phyloP scores from a whole-genome alignment of 2,797 vertebrate species.

The Petrocephalus schoutedeni region DNA sequence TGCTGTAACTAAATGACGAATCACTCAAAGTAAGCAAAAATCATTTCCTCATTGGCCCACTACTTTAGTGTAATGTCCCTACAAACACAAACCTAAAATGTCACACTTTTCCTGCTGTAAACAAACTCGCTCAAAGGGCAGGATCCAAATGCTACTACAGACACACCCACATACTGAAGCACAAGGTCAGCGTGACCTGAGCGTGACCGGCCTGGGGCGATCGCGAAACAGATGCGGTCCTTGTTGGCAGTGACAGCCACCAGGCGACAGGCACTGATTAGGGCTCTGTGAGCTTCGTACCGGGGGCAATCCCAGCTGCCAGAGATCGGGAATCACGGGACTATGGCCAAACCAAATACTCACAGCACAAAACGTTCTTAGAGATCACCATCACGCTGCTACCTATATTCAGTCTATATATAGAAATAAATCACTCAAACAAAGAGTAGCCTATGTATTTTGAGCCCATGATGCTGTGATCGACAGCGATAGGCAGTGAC shows the following conservation, averaged over 20 bases:
- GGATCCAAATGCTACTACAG: not conserved
- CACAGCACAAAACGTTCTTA: not conserved
- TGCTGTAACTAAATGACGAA: not conserved
- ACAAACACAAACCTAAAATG: not conserved
- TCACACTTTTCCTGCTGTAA: not conserved
- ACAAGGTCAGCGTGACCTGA: not conserved
- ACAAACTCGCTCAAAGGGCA: no score
- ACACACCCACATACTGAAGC: not conserved
- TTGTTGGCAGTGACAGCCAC: not conserved
- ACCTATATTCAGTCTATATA: no score
- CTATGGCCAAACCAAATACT: not conserved
- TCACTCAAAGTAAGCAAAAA: not conserved
- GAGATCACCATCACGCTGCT: not conserved
- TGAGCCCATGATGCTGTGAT: no score
- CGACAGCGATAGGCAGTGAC: no score
- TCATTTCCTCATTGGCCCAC: not conserved
- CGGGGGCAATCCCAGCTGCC: not conserved
- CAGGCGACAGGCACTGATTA: not conserved
- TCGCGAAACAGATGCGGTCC: not conserved
- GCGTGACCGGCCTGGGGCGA: not conserved
- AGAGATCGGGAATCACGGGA: not conserved
- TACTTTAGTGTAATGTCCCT: not conserved
- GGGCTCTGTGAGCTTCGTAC: not conserved
- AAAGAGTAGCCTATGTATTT: no score
- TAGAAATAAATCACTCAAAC: no score